Conservation (phyloP, 2,888 invertebrate species). For the Syrista parreyssii region DNA sequence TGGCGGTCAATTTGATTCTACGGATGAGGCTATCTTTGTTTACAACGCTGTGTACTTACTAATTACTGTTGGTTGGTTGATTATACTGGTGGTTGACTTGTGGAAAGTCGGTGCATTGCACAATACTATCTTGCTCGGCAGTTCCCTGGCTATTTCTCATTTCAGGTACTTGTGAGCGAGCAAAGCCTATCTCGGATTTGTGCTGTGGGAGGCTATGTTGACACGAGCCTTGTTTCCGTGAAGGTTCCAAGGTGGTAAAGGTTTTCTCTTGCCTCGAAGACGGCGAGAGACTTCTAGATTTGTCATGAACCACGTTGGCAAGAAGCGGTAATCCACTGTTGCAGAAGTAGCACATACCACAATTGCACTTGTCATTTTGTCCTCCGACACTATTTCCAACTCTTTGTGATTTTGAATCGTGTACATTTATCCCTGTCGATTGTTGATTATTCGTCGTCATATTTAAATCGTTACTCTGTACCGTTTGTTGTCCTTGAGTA, state of each 20-base stretch:
- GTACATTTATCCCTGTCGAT: not conserved
- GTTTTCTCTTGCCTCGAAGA: not conserved
- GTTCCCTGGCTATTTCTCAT: not conserved
- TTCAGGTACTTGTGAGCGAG: not conserved
- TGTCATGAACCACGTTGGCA: not conserved
- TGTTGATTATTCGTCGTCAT: not conserved
- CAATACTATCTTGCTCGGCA: not conserved
- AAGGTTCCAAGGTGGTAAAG: not conserved
- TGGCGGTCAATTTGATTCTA: not conserved
- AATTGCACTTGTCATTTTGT: not conserved
- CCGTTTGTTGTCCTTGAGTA: not conserved
- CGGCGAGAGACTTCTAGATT: not conserved
- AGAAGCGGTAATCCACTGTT: not conserved
- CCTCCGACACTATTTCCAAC: not conserved
- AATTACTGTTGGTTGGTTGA: not conserved
- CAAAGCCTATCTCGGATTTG: not conserved
- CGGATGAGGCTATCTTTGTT: not conserved
- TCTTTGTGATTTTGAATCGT: not conserved
- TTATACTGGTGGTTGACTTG: not conserved
- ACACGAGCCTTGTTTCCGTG: not conserved
- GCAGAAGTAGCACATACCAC: not conserved
- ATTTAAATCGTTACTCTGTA: not conserved
- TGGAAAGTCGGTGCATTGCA: not conserved
- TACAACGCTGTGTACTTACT: not conserved
- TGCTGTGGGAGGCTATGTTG: not conserved